Conservation (phyloP, 2,113 vertebrate species). For the Isurus oxyrinchus region DNA sequence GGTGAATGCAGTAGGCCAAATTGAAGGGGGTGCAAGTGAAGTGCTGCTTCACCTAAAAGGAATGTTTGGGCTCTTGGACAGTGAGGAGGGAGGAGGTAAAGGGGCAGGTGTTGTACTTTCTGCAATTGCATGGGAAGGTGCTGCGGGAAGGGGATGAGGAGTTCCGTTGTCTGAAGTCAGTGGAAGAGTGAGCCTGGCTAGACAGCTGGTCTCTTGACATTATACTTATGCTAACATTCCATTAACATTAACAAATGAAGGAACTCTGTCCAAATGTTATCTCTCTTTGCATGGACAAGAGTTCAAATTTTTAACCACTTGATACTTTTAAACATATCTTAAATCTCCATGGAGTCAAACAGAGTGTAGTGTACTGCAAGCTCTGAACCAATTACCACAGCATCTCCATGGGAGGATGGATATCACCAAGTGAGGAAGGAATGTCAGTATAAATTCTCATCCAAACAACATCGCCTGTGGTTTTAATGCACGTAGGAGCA, state of each 20-base stretch:
- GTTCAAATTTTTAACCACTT: background rate
- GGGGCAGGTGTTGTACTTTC: too few relatives aligned
- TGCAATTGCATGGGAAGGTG: too few relatives aligned
- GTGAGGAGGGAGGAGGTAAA: too few relatives aligned
- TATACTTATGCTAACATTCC: background rate
- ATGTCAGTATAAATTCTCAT: background rate
- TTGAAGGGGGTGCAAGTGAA: too few relatives aligned
- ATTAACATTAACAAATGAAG: background rate
- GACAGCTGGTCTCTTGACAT: background rate
- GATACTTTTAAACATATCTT: background rate
- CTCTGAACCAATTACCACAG: background rate
- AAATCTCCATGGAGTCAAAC: background rate
- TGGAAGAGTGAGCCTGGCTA: background rate
- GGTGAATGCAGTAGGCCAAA: too few relatives aligned
- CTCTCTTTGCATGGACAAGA: background rate
- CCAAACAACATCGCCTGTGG: background rate
- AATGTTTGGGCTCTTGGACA: too few relatives aligned
- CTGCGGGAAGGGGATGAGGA: too few relatives aligned
- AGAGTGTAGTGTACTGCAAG: background rate
- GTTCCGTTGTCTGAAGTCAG: background rate
- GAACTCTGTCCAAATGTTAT: background rate
- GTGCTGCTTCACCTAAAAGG: too few relatives aligned
- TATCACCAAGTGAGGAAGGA: background rate
- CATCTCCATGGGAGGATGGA: background rate
- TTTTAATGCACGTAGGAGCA: background rate